Conservation (phyloP, 1,140 invertebrate species). For the Cyclina sinensis region DNA sequence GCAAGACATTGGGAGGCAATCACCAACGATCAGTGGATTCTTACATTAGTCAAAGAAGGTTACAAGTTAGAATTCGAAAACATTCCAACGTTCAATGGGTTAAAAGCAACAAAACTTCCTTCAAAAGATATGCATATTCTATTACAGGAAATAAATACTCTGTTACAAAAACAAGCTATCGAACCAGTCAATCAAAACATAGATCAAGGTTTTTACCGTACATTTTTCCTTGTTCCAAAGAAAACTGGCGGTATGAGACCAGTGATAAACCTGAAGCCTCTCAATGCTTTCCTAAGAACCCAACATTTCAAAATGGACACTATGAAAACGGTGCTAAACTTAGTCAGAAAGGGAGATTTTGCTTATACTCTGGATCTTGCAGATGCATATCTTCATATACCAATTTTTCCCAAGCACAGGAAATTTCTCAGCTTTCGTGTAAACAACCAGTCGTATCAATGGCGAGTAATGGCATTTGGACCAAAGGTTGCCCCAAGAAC, state of each 20-base stretch:
- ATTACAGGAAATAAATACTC: background rate
- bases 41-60: no score
- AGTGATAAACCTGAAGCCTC: constrained; percentile 38
- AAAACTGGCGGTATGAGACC: no score
- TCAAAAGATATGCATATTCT: background rate
- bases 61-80: background rate
- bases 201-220: no score
- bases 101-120: background rate
- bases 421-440: constrained; percentile 40
- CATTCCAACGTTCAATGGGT: constrained; percentile 44
- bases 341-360: constrained; percentile 34
- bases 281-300: background rate
- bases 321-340: constrained; percentile 35
- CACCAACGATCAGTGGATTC: constrained; percentile 31
- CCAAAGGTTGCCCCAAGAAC: no score
- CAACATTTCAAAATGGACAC: no score
- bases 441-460: constrained; percentile 29
- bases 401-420: constrained; percentile 35
- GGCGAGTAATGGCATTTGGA: no score
- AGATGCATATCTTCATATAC: constrained; percentile 52
- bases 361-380: constrained; percentile 33
- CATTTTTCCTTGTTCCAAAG: no score
- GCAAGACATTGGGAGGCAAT: constrained; percentile 6
- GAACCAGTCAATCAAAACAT: no score
- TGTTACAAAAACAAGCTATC: no score